Conservation (phyloP, 2,888 invertebrate species). For the Apotomis betuletana region DNA sequence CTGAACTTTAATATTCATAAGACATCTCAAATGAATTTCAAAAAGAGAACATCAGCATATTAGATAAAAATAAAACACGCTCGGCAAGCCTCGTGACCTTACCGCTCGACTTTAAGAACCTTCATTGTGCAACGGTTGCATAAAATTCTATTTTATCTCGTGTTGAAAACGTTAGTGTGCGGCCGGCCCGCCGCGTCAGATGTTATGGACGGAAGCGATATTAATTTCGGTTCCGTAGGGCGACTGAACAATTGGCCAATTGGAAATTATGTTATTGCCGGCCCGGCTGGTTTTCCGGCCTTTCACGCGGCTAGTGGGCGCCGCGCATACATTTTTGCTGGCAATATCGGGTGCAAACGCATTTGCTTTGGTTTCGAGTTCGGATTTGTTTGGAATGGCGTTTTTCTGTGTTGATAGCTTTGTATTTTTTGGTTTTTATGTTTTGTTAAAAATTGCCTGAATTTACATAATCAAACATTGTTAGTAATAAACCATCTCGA, state of each 20-base stretch:
- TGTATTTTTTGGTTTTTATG: background rate
- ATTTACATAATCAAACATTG: no score
- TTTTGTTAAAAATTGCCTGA: no score
- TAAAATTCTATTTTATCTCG: background rate
- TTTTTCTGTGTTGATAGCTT: constrained; percentile 1
- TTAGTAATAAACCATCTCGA: no score
- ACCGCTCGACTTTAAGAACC: no score
- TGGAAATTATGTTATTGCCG: constrained; percentile 43
- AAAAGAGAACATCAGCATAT: no score
- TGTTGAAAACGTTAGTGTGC: background rate
- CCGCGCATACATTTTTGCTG: constrained; percentile 24
- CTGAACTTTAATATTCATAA: no score
- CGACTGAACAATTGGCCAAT: constrained; percentile 64
- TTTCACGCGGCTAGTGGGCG: background rate
- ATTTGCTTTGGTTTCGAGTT: constrained; percentile 14
- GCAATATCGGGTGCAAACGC: constrained; percentile 30
- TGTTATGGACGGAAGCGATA: constrained; percentile 71
- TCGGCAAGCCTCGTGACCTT: no score
- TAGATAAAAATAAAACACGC: no score
- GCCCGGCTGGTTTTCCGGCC: constrained; percentile 30
- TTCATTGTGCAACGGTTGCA: background rate
- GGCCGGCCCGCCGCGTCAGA: constrained; percentile 57
- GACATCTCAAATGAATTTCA: no score
- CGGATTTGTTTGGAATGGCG: background rate
- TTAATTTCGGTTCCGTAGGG: constrained; percentile 73